Evolutionary conservation across 2,888 invertebrate genomes (phyloP), one percentile per base, ranked within the genome.

Genomic region (Lithophane ornitopus): DNA sequence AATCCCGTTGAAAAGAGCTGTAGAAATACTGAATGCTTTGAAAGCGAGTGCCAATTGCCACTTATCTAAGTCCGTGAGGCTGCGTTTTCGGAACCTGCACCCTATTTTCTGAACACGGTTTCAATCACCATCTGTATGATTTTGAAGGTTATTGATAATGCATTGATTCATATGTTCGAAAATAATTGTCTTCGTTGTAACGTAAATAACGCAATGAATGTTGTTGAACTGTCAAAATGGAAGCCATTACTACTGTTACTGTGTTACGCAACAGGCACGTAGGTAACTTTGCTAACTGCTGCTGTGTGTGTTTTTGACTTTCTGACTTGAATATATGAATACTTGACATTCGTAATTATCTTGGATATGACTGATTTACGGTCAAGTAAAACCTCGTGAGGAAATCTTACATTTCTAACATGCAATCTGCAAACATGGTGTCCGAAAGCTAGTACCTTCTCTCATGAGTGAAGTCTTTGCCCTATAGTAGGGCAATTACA

Each of bases 1-100:
- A n/a, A 22, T n/a, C 1, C 2, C 49, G 49, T 49, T 22, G 19
- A 49, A 49, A 52, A 52, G 22, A 22, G 22, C 3, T 49, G 49
- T 49, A 49, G 49, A 49, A 52, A 52, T n/a, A n/a, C n/a, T 11
- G n/a, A n/a, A 52, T 3, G 52, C n/a, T 52, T 52, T 11, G 3
- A 52, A 22, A 52, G n/a, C 49, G 0, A 3, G 16, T 14, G 34
- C 14, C 22, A 7, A 49, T 8, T n/a, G 14, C 16, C n/a, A 39
- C 2, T n/a, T 16, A 9, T 16, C 9, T n/a, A n/a, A 8, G 0
- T 0, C 0, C 11, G 41, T 16, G 11, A 41, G 16, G n/a, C n/a
- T 26, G 19, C 9, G 3, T 16, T 41, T 41, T 16, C 16, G 1
- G 16, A 41, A 3, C 16, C n/a, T 16, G 14, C 46, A 46, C 16